Conservation (phyloP, 2,113 vertebrate genomes). For the Nothobranchius kuhntae region DNA sequence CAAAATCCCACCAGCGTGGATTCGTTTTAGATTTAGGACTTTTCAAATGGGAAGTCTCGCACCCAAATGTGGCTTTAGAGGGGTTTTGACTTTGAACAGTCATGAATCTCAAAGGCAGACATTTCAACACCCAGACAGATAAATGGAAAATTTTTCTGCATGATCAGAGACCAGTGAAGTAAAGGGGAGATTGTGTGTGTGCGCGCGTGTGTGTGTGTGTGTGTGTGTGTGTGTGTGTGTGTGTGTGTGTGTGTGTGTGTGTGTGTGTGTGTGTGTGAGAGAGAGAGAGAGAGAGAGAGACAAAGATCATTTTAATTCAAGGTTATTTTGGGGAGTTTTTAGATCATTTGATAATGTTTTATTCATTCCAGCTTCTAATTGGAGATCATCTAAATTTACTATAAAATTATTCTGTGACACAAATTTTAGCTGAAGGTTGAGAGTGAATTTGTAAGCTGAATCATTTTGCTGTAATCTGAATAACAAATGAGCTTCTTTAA, state of each 20-base stretch:
- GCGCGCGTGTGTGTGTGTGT: too few species aligned
- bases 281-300: too few species aligned
- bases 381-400: background rate
- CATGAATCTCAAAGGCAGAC: slow-evolving; percentile 1
- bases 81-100: background rate
- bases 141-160: background rate
- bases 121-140: background rate
- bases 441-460: background rate
- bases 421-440: slow-evolving; percentile 15
- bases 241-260: too few species aligned
- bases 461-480: slow-evolving; percentile 7
- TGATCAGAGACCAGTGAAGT: background rate
- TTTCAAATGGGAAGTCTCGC: background rate
- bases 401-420: background rate
- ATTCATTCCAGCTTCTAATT: background rate
- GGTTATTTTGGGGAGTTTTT: background rate
- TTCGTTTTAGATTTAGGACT: background rate
- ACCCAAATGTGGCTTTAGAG: background rate
- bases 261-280: too few species aligned
- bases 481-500: slow-evolving; percentile 9
- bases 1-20: background rate
- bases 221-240: too few species aligned
- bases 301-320: background rate
- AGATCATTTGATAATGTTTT: background rate
- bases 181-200: background rate